Conservation (phyloP, 2,888 invertebrate species). For the Actias luna region DNA sequence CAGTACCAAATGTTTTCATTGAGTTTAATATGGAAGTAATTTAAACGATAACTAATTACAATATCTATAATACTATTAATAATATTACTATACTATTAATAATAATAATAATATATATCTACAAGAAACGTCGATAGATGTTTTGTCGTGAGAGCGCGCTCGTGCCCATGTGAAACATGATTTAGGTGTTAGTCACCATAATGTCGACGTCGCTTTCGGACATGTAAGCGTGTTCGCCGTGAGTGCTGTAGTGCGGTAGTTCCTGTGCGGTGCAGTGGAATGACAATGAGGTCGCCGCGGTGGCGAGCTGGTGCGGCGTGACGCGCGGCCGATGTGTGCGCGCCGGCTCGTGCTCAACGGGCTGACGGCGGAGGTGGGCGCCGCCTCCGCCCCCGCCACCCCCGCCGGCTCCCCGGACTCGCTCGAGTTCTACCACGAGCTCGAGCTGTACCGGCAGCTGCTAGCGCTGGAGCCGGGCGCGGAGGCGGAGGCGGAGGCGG, state of each 20-base stretch:
- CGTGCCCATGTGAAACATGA: too few species aligned
- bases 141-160: too few species aligned
- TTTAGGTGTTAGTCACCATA: too few species aligned
- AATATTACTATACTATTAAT: too few species aligned
- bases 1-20: not conserved
- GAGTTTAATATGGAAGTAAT: not conserved
- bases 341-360: slow-evolving; percentile 73
- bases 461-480: slow-evolving; percentile 44
- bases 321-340: slow-evolving; percentile 41
- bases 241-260: not conserved
- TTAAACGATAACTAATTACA: not conserved
- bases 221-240: not conserved
- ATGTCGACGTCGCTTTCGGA: too few species aligned
- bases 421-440: slow-evolving; percentile 68
- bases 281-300: slow-evolving; percentile 12
- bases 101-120: too few species aligned
- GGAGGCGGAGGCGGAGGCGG: too few species aligned
- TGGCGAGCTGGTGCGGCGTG: slow-evolving; percentile 21
- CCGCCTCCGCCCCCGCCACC: slow-evolving; percentile 20
- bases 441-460: slow-evolving; percentile 67
- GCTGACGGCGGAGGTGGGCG: slow-evolving; percentile 64
- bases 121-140: too few species aligned
- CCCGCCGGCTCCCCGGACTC: slow-evolving; percentile 51
- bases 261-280: not conserved
- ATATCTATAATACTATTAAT: too few species aligned